Evolutionary conservation across 2,888 invertebrate species (phyloP), one percentile per base, ranked within the genome.

Genomic region (Gymnoscelis rufifasciata): DNA sequence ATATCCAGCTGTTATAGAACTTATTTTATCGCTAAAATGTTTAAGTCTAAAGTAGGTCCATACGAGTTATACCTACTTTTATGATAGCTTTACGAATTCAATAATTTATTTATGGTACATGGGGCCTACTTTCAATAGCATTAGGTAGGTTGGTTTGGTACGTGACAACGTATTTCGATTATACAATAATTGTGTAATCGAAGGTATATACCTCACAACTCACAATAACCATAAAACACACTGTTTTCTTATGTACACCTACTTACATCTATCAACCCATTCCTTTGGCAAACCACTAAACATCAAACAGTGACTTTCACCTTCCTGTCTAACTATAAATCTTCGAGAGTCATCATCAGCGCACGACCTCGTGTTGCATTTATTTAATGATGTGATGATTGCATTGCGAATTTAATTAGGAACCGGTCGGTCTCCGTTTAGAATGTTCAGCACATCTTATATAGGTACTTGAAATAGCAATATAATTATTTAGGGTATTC

Each of bases 331-430:
- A 10, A 33, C 14, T 24, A 45, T 38, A 35, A 19, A 45, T 43
- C 36, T 33, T 13, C 11, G 15, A 41, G 39, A 42, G 46, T 37
- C 43, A 43, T 43, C 46, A 43, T 43, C 40, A 28, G 13, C 33
- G 40, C 39, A 43, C 43, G 51, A 51, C 46, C 46, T 46, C 43
- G 37, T 31, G 39, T 43, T 47, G 51, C 50, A 51, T 43, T 51
- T 50, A 45, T 43, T 51, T 50, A 45, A 50, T 48, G 27, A 30
- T 11, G 11, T 37, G 46, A 41, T 38, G 37, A 38, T 47, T 41
- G 46, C 41, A 41, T 33, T 28, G 37, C 28, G 28, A 28, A 13
- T 12, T 36, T 7, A 4, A 41, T 41, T 11, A 31, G 30, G 26
- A 35, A n/a, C 35, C 7, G 11, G 19, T 10, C 19, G 35, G 15